Evolutionary conservation across 2,113 vertebrate species (phyloP).

Genomic region (Saguinus imperator): DNA sequence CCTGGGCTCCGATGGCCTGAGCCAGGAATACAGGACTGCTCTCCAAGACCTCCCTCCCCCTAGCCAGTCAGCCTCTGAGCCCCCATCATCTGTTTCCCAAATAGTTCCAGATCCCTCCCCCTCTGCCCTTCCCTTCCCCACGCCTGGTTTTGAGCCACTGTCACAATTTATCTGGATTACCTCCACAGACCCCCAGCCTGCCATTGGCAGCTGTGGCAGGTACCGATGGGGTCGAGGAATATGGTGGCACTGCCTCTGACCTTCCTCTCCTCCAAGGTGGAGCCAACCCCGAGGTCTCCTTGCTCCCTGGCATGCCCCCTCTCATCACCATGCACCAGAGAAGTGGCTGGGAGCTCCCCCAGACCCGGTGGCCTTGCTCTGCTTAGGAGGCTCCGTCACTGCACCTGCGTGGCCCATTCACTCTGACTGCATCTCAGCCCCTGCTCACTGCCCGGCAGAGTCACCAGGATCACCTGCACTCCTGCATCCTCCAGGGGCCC

Average conservation of each 20-base stretch:
- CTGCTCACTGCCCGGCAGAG: not conserved
- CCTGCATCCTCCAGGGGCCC: not conserved
- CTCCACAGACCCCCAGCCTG: not conserved
- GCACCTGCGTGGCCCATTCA: not conserved
- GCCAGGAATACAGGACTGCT: no score
- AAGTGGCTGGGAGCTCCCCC: not conserved
- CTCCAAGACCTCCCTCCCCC: no score
- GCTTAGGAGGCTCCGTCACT: fast-evolving
- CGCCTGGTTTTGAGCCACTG: fast-evolving
- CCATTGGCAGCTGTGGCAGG: no score
- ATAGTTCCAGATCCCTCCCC: not conserved
- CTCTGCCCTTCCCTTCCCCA: no score
- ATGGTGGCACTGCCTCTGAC: not conserved
- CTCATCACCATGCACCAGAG: not conserved
- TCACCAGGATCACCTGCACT: not conserved
- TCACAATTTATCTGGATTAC: no score
- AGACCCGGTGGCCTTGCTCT: not conserved
- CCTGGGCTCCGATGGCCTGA: no score
- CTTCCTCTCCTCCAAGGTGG: not conserved
- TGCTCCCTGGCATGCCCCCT: not conserved
- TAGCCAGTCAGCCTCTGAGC: not conserved
- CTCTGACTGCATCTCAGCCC: not conserved
- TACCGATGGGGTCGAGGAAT: no score
- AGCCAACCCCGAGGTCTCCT: no score
- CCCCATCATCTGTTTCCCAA: not conserved